These are phyloP conservation scores for Premnoplex brunnescens DNA, from an alignment of 2,797 vertebrate genomes.

Conservation along the genomic window DNA sequence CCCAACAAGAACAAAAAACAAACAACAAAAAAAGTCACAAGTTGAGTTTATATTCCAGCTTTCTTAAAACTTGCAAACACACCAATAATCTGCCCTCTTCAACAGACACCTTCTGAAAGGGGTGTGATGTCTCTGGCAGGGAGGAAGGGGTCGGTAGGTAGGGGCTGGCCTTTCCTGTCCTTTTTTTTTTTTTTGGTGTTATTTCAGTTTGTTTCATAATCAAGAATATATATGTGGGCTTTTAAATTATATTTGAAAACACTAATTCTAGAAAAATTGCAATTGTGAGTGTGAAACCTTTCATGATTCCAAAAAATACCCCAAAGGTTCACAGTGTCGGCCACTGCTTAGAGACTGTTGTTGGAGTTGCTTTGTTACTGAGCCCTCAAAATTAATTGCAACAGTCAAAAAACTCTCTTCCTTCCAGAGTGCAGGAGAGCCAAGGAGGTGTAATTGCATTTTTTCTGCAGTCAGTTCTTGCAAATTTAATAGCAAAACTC, in stretches of 20 bases:
- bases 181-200: neutral
- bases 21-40: fast-evolving
- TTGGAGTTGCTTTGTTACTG: neutral
- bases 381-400: neutral
- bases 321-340: neutral
- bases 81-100: neutral
- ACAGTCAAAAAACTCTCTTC: neutral
- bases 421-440: neutral
- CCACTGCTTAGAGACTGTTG: neutral
- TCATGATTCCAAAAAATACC: neutral
- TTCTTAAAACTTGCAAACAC: neutral
- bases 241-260: conserved; percentile 2
- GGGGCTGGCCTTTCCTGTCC: neutral
- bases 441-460: neutral
- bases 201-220: neutral
- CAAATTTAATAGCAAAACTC: neutral
- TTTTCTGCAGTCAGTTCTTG: neutral
- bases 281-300: neutral
- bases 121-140: neutral
- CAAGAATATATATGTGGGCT: neutral
- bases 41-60: neutral
- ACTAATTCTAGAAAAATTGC: neutral
- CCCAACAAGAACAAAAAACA: neutral
- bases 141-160: neutral
- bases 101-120: neutral